Evolutionary conservation across 2,888 invertebrate genomes (phyloP).

Genomic region (Plusia festucae): DNA sequence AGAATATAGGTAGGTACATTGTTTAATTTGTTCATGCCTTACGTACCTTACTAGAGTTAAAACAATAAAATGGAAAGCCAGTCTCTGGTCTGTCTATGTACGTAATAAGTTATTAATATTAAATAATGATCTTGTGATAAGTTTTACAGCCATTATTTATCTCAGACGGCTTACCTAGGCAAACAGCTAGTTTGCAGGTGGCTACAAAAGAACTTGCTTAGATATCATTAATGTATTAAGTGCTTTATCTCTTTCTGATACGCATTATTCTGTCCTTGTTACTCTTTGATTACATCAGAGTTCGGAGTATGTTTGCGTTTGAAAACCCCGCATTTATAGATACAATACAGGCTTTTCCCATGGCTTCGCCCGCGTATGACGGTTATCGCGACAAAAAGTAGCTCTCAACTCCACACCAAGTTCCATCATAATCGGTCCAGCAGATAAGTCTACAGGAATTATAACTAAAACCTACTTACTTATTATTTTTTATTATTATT

Average conservation of each 20-base stretch:
- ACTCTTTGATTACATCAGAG: conserved; percentile 17
- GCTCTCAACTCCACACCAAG: too few species aligned
- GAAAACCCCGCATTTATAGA: conserved; percentile 6
- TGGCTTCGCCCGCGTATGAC: too few species aligned
- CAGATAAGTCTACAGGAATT: too few species aligned
- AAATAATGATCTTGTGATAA: not conserved
- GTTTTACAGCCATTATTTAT: not conserved
- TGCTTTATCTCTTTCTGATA: conserved; percentile 14
- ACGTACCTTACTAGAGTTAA: too few species aligned
- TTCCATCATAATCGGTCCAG: too few species aligned
- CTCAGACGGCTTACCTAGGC: not conserved
- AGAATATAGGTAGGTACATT: not conserved
- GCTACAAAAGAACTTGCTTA: conserved; percentile 30
- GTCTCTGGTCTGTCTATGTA: too few species aligned
- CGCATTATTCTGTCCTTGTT: conserved; percentile 7
- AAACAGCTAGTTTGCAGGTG: conserved; percentile 27
- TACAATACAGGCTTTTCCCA: not conserved
- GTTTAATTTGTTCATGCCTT: too few species aligned
- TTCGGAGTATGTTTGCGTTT: conserved; percentile 14
- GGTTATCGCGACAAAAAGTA: too few species aligned
- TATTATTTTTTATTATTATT: too few species aligned
- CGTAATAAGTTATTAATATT: not conserved
- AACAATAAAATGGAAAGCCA: not conserved
- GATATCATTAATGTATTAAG: conserved; percentile 29
- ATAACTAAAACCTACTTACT: too few species aligned